Percentiles rank a stretch among this genome's conserved stretches.
phyloP scores from a whole-genome alignment of 2,113 vertebrate species.

The Marmota monax region DNA sequence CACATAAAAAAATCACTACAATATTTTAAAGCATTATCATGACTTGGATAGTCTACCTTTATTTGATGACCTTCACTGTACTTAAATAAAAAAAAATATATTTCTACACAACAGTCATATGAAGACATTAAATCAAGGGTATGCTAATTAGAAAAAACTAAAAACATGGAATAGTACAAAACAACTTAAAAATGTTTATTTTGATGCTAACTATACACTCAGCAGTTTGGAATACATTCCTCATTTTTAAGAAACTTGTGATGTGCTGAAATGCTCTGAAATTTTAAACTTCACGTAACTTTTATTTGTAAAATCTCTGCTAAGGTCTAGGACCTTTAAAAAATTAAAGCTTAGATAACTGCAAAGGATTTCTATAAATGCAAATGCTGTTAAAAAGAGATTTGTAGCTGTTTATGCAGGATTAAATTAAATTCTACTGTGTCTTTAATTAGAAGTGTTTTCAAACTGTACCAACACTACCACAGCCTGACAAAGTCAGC shows the following conservation, averaged over 20 bases:
- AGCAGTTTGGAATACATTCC: not conserved
- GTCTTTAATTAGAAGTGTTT: slow-evolving; percentile 19
- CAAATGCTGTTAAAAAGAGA: not conserved
- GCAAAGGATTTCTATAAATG: slow-evolving; percentile 53
- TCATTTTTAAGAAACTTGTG: not conserved
- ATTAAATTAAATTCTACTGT: slow-evolving; percentile 5
- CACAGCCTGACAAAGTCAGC: not conserved
- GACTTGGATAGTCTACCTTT: not conserved
- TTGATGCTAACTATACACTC: not conserved
- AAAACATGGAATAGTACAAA: not conserved
- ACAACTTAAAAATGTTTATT: not conserved
- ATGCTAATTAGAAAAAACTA: not conserved
- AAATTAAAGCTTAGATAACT: slow-evolving; percentile 39
- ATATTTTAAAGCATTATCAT: not conserved
- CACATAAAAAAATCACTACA: not conserved
- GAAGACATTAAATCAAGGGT: not conserved
- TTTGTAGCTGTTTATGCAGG: not conserved
- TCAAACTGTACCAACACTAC: not conserved
- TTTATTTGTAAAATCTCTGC: slow-evolving; percentile 49
- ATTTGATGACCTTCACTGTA: not conserved
- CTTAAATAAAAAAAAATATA: not conserved
- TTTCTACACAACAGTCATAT: not conserved
- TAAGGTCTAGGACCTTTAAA: slow-evolving; percentile 36
- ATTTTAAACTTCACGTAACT: not conserved
- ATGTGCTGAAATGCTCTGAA: not conserved